Evolutionary conservation across 2,888 invertebrate species (phyloP).

Genomic region (Polyploca ridens): DNA sequence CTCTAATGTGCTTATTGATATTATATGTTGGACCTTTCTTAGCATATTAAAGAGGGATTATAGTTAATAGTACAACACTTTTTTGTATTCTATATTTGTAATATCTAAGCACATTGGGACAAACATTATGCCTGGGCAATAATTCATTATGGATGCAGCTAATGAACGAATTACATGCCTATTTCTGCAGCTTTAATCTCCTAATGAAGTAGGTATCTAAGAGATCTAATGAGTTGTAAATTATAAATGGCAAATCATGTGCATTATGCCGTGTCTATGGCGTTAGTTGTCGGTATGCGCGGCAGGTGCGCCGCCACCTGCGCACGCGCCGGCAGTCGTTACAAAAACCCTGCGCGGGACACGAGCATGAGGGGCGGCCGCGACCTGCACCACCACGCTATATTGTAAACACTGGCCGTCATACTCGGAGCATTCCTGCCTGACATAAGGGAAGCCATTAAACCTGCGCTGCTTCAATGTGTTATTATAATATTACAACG

Average conservation of each 20-base stretch:
- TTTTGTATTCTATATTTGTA: no score
- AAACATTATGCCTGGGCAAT: no score
- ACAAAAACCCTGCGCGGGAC: constrained; percentile 69
- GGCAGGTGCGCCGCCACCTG: constrained; percentile 83
- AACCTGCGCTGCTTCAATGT: constrained; percentile 49
- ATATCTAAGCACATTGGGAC: no score
- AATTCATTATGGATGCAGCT: constrained; percentile 3
- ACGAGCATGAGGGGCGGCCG: constrained; percentile 43
- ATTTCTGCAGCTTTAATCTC: background rate
- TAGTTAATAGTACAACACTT: no score
- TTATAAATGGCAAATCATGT: constrained; percentile 52
- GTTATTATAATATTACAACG: constrained; percentile 44
- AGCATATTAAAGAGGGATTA: no score
- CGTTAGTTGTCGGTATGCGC: constrained; percentile 61
- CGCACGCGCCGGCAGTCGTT: constrained; percentile 76
- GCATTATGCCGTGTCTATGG: constrained; percentile 68
- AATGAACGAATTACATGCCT: constrained; percentile 14
- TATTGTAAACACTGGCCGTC: constrained; percentile 37
- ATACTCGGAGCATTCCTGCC: constrained; percentile 38
- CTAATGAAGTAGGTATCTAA: constrained; percentile 9
- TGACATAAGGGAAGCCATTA: constrained; percentile 69
- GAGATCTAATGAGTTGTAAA: background rate
- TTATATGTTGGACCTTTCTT: constrained; percentile 9
- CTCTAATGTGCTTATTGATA: background rate
- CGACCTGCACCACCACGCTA: constrained; percentile 16